Evolutionary conservation across 1,140 invertebrate species (phyloP).

Genomic region (Periplaneta americana): DNA sequence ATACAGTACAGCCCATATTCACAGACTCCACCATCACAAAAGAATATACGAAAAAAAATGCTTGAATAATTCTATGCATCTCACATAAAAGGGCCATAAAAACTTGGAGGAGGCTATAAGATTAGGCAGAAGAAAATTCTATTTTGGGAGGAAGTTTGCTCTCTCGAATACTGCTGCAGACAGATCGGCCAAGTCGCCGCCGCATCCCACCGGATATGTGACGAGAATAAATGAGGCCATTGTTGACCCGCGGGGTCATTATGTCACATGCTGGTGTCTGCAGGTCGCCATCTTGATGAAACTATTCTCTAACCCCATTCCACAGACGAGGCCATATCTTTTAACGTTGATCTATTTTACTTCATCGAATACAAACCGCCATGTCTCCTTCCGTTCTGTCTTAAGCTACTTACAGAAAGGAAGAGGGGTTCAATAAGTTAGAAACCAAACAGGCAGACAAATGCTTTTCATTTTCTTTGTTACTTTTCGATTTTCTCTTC

Average conservation of each 20-base stretch:
- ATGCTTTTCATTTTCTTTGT: background rate
- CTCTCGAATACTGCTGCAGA: background rate
- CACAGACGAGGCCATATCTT: no score
- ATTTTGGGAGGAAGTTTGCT: no score
- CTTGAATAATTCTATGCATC: background rate
- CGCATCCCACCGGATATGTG: background rate
- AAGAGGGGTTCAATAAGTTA: background rate
- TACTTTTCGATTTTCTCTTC: no score
- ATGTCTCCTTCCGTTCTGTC: background rate
- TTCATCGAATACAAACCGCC: background rate
- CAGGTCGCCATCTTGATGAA: background rate
- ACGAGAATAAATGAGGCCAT: constrained; percentile 31
- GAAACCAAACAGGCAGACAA: background rate
- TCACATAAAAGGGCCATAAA: background rate
- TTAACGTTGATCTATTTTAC: background rate
- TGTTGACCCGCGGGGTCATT: background rate
- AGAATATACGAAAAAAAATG: background rate
- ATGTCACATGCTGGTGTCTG: background rate
- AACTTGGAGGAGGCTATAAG: background rate
- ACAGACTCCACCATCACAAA: no score
- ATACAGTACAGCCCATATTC: no score
- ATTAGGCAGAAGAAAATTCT: background rate
- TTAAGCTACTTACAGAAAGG: background rate
- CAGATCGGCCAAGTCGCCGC: background rate
- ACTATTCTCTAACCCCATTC: background rate